Evolutionary conservation across 1,140 invertebrate species (phyloP).

Genomic region (Prorops nasuta): DNA sequence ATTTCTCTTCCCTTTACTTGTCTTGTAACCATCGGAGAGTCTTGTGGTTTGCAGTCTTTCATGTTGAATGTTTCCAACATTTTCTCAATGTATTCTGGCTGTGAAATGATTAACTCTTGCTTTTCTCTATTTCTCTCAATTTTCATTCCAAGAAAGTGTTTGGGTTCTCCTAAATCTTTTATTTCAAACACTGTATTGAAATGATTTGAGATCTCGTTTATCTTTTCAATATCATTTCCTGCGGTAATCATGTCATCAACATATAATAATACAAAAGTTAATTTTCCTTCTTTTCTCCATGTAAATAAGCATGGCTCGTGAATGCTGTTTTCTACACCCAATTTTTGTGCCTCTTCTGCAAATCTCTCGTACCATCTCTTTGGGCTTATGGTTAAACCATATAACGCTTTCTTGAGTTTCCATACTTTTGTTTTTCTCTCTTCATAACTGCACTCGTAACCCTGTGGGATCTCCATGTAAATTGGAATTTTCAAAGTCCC

Average conservation of each 20-base stretch:
- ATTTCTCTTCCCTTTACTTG: constrained; percentile 2
- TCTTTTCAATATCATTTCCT: not conserved
- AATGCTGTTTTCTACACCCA: not conserved
- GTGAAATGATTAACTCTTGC: not conserved
- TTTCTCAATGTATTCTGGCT: constrained; percentile 4
- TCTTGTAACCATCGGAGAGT: constrained; percentile 25
- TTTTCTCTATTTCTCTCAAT: constrained; percentile 1
- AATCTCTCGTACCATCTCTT: constrained; percentile 22
- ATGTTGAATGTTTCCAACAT: constrained; percentile 28
- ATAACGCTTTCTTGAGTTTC: constrained; percentile 16
- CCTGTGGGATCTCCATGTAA: constrained; percentile 26
- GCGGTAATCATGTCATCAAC: not conserved
- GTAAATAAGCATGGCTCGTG: not conserved
- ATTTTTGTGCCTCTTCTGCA: constrained; percentile 12
- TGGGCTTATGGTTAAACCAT: constrained; percentile 20
- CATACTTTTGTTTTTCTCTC: constrained; percentile 13
- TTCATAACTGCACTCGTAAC: constrained; percentile 8
- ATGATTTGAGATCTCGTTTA: not conserved
- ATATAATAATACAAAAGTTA: not conserved
- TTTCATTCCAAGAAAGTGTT: not conserved
- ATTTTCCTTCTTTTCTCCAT: not conserved
- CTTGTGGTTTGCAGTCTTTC: constrained; percentile 26
- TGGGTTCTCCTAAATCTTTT: not conserved
- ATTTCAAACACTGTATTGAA: not conserved
- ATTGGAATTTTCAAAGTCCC: constrained; percentile 23